Conservation (phyloP, 2,888 invertebrate species). For the Plagodis dolabraria region DNA sequence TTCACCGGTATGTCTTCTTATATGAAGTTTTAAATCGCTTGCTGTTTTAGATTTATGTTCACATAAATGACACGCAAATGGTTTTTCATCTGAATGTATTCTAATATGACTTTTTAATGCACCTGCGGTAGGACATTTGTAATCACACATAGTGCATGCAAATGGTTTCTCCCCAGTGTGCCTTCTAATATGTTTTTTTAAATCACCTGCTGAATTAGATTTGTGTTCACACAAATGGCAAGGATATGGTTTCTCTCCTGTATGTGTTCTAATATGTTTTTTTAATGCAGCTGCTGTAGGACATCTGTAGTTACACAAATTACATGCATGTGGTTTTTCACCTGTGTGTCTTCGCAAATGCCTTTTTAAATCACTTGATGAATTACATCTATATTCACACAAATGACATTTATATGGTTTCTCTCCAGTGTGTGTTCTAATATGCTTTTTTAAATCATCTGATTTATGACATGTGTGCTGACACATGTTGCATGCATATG, state of each 20-base stretch:
- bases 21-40: background rate
- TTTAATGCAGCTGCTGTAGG: too few relatives aligned
- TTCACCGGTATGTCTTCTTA: background rate
- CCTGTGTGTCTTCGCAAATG: background rate
- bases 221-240: too few relatives aligned
- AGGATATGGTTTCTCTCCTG: too few relatives aligned
- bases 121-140: too few relatives aligned
- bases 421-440: background rate
- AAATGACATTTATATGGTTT: background rate
- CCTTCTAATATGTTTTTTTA: too few relatives aligned
- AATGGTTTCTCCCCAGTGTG: too few relatives aligned
- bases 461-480: background rate
- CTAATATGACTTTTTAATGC: background rate
- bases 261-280: too few relatives aligned
- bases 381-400: background rate
- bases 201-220: too few relatives aligned
- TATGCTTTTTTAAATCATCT: background rate
- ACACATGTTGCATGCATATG: background rate
- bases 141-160: too few relatives aligned
- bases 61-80: background rate
- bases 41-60: background rate
- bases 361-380: background rate
- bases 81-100: background rate
- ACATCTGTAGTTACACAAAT: too few relatives aligned
- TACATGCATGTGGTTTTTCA: too few relatives aligned